phyloP scores from a whole-genome alignment of 2,113 vertebrate genomes.

The Cebus imitator region DNA sequence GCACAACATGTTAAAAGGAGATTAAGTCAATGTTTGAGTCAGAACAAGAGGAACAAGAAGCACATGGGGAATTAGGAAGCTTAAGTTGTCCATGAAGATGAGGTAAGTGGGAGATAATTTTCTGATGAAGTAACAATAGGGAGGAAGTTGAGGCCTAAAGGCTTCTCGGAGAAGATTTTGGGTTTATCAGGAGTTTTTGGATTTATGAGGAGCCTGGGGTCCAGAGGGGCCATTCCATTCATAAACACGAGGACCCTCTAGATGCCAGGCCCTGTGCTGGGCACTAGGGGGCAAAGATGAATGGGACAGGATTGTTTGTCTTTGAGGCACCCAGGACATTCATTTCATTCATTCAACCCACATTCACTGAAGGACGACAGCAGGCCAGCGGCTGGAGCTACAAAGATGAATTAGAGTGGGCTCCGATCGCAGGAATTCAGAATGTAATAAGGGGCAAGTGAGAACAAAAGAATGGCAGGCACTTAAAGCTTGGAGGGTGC shows the following conservation, averaged over 20 bases:
- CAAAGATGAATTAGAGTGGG: not conserved
- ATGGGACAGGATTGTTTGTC: not conserved
- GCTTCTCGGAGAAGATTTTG: not conserved
- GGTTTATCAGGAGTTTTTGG: not conserved
- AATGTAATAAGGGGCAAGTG: not conserved
- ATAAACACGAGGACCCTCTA: too few species aligned
- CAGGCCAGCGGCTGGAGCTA: not conserved
- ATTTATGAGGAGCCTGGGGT: not conserved
- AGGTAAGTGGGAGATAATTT: not conserved
- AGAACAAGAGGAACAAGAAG: not conserved
- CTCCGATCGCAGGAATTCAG: not conserved
- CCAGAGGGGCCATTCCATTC: not conserved
- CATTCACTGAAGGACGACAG: rapidly evolving
- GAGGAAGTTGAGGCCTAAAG: not conserved
- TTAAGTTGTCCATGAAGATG: not conserved
- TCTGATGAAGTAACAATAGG: not conserved
- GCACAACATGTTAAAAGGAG: not conserved
- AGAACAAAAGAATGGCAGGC: not conserved
- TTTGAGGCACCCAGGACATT: not conserved
- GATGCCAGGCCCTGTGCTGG: not conserved
- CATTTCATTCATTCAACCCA: not conserved
- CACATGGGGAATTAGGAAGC: not conserved
- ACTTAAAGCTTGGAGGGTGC: not conserved
- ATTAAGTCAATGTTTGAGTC: not conserved
- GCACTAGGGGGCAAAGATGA: not conserved